Base-by-base conservation (phyloP, 1,140 invertebrate species). In the Battus philenor region DNA sequence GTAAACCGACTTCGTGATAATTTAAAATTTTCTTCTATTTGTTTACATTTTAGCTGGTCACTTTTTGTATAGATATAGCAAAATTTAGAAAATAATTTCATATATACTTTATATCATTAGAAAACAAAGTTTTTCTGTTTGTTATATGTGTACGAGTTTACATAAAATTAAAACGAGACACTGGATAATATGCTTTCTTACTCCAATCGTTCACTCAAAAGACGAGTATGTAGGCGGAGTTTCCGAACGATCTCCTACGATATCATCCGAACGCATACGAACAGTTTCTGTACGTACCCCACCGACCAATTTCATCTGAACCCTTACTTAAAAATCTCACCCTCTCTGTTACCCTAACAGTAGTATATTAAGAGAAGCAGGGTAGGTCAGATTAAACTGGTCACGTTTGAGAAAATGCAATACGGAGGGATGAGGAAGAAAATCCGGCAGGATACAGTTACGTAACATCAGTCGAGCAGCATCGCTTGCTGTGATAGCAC, bases 371-470 rank as follows among this genome's bases (percentile, higher is more conserved):
- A 46, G 9, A 44, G 50, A 31, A 27, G 56, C 6, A 30, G 16
- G 46, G 65, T 13, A 53, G 75, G 15, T 72, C 71, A 48, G 6
- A 0, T 4, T 12, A 57, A 30, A 53, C 2, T 67, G 60, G 69
- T 31, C 4, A 6, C 9, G 29, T 22, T 22, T 22, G 59, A 68
- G 72, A 72, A 75, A 75, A 75, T 74, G 61, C 54, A 63, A 66
- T 62, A 66, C 58, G 47, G 58, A 57, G 62, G 65, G 63, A 68
- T 65, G 68, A 57, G 50, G 27, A 49, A 64, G 71, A 69, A 68
- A 79, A 67, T 66, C 58, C 56, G 59, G 41, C 71, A 83, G 75
- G 77, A 78, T 64, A 54, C 44, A 48, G 61, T 81, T 80, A 80
- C 76, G 76, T 80, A 80, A 83, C 64, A 47, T 52, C 69, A 83